Evolutionary conservation across 2,113 vertebrate genomes (phyloP).

Genomic region (Gobiocypris rarus): DNA sequence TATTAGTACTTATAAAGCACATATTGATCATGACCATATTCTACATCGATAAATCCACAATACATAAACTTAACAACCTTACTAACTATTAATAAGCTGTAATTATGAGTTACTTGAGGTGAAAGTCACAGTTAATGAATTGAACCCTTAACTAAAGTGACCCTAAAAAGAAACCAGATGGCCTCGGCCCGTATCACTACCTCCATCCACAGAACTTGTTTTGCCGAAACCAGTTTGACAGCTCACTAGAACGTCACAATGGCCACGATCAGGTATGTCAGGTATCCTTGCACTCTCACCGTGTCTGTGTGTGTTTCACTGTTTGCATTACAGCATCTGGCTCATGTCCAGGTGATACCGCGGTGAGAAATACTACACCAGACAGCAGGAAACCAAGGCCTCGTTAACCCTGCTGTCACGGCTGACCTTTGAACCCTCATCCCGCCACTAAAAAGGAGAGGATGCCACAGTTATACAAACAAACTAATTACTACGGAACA

Average conservation of each 20-base stretch:
- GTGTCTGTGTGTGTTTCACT: not conserved
- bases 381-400: constrained; percentile 32
- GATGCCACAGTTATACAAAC: not conserved
- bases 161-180: not conserved
- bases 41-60: no score
- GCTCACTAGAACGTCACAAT: not conserved
- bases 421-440: constrained; percentile 50
- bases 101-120: no score
- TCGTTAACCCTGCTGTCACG: constrained; percentile 56
- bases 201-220: constrained; percentile 3
- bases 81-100: no score
- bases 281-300: constrained; percentile 22
- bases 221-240: constrained; percentile 26
- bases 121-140: no score
- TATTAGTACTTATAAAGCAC: no score
- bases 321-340: constrained; percentile 45
- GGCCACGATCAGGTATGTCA: constrained; percentile 1
- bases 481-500: not conserved
- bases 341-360: constrained; percentile 50
- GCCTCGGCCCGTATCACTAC: constrained; percentile 5
- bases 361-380: constrained; percentile 59
- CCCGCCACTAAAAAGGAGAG: not conserved
- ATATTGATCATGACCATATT: no score
- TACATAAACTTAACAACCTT: no score
- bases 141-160: no score